Base-by-base conservation (phyloP, 1,140 invertebrate genomes). In the Muscidifurax raptorellus region DNA sequence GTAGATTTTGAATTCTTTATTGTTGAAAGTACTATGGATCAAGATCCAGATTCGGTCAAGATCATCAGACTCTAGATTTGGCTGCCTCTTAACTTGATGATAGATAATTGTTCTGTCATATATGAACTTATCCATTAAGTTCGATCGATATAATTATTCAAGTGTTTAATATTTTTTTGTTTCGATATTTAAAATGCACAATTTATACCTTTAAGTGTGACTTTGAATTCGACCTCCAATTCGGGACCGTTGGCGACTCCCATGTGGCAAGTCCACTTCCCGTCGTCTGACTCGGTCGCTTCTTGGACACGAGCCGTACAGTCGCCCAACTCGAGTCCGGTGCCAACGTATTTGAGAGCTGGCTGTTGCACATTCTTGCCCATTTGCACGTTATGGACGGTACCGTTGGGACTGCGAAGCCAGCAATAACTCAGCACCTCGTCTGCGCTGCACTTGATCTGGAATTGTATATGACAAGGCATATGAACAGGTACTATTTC, bases 221-320 rank as follows among this genome's bases (percentile, higher is more conserved):
- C 90, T 4, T 85, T 72, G 44, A 91, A 86, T 75, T 75, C 84
- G 47, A 85, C 28, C 84, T 85, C 78, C 36, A 91, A 80, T 85
- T 92, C 88, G 9, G 84, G 64, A 36, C 85, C 86, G 67, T 88
- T 85, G 9, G 82, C 40, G 76, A 88, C 40, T 36, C 90, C 91
- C 87, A 92, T 87, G 40, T 88, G 88, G 87, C 91, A 91, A 25
- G 74, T 89, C 91, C 92, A 92, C 32, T 86, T 71, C 6, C 92
- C 92, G 9, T 30, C 64, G 82, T 92, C 85, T 5, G 86, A 87
- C 28, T 87, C 25, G 27, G 88, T 83, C n/a, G 90, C 87, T 44
- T 79, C 79, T 71, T 84, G 52, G 79, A 92, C 79, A 44, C 64
- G 64, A 40, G 88, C 89, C 27, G 87, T 86, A 64, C 91, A 92